Evolutionary conservation across 37 sponge, comb jelly and placozoan species (phyloP), one percentile per base, ranked within the genome.

Genomic region (Mnemiopsis leidyi): DNA sequence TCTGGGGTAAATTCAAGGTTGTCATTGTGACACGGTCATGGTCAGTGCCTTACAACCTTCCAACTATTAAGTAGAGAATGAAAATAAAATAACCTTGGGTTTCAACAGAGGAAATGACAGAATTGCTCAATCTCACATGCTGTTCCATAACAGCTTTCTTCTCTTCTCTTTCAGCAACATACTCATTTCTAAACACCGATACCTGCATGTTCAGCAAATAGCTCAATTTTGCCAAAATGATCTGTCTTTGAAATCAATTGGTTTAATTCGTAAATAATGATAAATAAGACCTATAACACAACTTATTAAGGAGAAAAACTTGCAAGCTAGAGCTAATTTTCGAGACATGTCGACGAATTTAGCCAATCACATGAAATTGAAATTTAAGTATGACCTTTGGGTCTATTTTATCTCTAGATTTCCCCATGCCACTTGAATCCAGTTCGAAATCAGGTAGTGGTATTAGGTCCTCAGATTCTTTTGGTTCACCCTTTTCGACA

Each of bases 111-210:
- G 61, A 40, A 9, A 40, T 33, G 24, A 85, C 61, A 23, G 90
- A 28, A 40, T 85, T 85, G 26, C 30, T 85, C 90, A 85, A 40
- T n/a, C 21, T n/a, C 20, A 85, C 90, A 23, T 85, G 90, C 48
- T 85, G 90, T 29, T 85, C 90, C 90, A 85, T 85, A 13, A 85
- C 61, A 21, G 90, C 90, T 21, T 85, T 38, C 90, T 39, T 85
- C 5, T 85, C 90, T 28, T 85, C 90, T 2, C 90, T 38, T 38
- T 85, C 90, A 38, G 90, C 61, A 35, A 85, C 90, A 39, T 85
- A 85, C 29, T 85, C 90, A 85, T 85, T 85, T 29, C 90, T 38
- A 25, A 85, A 85, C 90, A 85, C 90, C 16, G 90, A 85, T 25
- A 85, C 90, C 90, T 85, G 90, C 2, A 40, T 39, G 20, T 33